Percentiles rank a stretch among this genome's conserved stretches.
These are phyloP conservation scores for Ruditapes philippinarum DNA, from an alignment of 1,140 invertebrate species.

Conservation along the genomic window DNA sequence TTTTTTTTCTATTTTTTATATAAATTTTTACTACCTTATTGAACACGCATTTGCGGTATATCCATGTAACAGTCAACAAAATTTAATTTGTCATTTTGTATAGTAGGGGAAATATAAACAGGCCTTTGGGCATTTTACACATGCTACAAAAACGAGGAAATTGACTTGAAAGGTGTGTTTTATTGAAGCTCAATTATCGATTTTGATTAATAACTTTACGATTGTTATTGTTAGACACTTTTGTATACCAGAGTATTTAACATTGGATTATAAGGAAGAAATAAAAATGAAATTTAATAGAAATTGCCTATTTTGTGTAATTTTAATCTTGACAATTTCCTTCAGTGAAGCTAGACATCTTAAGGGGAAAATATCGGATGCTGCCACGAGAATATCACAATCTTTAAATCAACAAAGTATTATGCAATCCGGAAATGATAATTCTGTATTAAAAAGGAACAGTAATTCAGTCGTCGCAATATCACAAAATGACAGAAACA, in stretches of 20 bases:
- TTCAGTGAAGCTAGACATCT: constrained; percentile 12
- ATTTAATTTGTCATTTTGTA: too few species aligned
- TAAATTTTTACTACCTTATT: too few species aligned
- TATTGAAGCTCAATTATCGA: neutral
- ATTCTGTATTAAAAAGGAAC: neutral
- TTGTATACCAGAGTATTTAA: neutral
- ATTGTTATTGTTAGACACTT: too few species aligned
- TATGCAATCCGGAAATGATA: neutral
- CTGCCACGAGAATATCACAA: neutral
- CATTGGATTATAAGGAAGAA: neutral
- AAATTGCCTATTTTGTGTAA: neutral
- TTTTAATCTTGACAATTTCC: neutral
- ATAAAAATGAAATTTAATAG: neutral
- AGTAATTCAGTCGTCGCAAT: too few species aligned
- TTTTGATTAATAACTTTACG: neutral
- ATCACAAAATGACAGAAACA: neutral
- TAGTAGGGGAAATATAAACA: too few species aligned
- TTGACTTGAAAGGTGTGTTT: neutral
- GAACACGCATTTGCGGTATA: too few species aligned
- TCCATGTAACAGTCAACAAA: too few species aligned
- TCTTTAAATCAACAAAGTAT: neutral
- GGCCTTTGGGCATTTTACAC: neutral
- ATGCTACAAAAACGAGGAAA: constrained; percentile 1
- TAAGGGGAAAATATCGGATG: neutral
- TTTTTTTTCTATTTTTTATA: too few species aligned